Conservation (phyloP, 2,113 vertebrate species). For the Campylomormyrus numenius region DNA sequence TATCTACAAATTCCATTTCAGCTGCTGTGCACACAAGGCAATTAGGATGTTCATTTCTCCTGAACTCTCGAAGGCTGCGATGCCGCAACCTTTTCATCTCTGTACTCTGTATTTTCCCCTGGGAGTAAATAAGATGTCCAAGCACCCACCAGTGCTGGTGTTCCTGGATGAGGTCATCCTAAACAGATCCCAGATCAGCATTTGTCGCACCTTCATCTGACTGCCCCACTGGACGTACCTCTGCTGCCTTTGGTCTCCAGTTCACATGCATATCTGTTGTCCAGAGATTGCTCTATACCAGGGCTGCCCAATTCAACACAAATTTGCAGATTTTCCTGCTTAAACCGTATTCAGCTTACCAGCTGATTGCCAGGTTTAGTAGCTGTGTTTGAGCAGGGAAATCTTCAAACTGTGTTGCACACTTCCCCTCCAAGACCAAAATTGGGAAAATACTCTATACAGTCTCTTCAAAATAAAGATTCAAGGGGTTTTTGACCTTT, state of each 20-base stretch:
- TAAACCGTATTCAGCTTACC: background rate
- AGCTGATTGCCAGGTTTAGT: background rate
- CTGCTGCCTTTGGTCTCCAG: background rate
- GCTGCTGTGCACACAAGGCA: constrained; percentile 46
- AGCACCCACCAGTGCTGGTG: background rate
- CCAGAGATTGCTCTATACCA: background rate
- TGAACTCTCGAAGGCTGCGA: background rate
- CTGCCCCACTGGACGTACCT: background rate
- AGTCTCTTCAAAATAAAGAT: background rate
- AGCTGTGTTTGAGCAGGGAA: background rate
- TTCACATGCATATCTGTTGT: background rate
- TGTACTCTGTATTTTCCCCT: background rate
- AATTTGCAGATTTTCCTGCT: background rate
- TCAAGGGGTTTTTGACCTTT: background rate
- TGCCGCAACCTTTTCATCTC: background rate
- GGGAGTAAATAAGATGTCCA: background rate
- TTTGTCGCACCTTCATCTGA: background rate
- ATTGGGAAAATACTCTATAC: background rate
- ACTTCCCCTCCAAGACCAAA: background rate
- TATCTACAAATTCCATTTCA: constrained; percentile 56
- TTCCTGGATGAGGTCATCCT: background rate
- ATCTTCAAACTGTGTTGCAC: background rate
- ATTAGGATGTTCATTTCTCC: constrained; percentile 34
- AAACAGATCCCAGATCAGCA: background rate
- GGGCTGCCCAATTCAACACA: background rate